Evolutionary conservation across 2,113 vertebrate species (phyloP), one percentile per base, ranked within the genome.

Genomic region (Tragulus kanchil): DNA sequence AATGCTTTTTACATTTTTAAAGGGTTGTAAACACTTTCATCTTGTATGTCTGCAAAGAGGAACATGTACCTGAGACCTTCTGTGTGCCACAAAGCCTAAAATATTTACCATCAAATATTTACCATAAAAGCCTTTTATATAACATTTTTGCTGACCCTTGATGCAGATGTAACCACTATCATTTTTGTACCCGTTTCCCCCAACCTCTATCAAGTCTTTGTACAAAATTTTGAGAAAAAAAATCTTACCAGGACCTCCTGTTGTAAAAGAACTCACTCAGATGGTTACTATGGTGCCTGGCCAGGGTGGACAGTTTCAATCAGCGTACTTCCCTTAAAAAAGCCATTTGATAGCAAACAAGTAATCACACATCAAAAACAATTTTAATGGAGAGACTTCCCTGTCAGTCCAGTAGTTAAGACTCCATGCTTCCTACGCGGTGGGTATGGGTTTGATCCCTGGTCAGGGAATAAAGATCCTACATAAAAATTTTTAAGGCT

Each of bases 81-180:
- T 6, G 28, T 56, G n/a, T 52, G 3, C 4, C 52, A 83, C 11
- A 65, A 79, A 87, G 16, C 19, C 50, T 81, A 62, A 92, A 92
- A 75, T 95, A 82, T 89, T 69, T 92, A 16, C 64, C 54, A n/a
- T 64, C 4, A 67, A 92, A 75, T 95, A 82, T 89, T 69, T 92
- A 16, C 64, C 54, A n/a, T 64, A 3, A 67, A 36, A 36, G 42
- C 4, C 1, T 64, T 81, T 88, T 81, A 28, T 9, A 94, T 16
- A 88, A 69, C 61, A 64, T 36, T 48, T 73, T 59, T 86, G 42
- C 12, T n/a, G 7, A 88, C 1, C 13, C 14, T 83, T 85, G 58
- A 73, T 79, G 28, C 31, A 90, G 23, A 89, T 93, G 11, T 69
- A 93, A 52, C n/a, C 26, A 42, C 14, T 58, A 42, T 64, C 50